These are phyloP conservation scores for Rafetus swinhoei DNA, from an alignment of 2,113 vertebrate genomes.

Conservation along the genomic window DNA sequence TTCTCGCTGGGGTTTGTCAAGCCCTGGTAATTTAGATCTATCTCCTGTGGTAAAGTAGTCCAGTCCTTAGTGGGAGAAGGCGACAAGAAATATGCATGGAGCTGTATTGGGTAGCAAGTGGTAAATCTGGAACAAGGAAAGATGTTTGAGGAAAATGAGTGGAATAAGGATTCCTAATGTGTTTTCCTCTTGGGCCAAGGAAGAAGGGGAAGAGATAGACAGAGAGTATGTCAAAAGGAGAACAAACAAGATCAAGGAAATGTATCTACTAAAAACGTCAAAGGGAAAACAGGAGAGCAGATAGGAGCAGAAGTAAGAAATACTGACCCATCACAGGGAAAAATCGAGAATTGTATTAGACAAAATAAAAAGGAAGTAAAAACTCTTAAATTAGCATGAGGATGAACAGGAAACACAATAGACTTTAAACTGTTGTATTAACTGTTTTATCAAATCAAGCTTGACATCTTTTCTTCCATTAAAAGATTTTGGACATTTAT, in stretches of 20 bases:
- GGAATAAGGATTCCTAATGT: neutral
- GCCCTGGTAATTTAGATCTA: too few species aligned
- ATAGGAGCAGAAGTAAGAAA: neutral
- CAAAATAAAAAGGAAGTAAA: too few species aligned
- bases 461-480: too few species aligned
- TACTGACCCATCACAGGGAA: neutral
- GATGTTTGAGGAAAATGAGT: neutral
- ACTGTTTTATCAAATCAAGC: too few species aligned
- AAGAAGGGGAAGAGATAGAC: neutral
- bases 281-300: neutral
- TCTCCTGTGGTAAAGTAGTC: too few species aligned
- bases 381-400: too few species aligned
- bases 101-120: neutral
- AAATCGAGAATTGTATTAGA: neutral
- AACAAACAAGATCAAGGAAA: neutral
- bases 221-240: neutral
- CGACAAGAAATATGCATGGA: neutral
- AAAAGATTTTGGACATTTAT: too few species aligned
- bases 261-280: too few species aligned
- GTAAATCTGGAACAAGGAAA: neutral
- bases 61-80: neutral
- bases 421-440: too few species aligned
- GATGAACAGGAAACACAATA: too few species aligned
- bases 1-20: too few species aligned
- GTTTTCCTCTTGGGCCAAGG: neutral